A percentile compares a stretch with the other conserved stretches of the same genome.
Conservation (phyloP, 2,113 vertebrate genomes). For the Urocynchramus pylzowi region DNA sequence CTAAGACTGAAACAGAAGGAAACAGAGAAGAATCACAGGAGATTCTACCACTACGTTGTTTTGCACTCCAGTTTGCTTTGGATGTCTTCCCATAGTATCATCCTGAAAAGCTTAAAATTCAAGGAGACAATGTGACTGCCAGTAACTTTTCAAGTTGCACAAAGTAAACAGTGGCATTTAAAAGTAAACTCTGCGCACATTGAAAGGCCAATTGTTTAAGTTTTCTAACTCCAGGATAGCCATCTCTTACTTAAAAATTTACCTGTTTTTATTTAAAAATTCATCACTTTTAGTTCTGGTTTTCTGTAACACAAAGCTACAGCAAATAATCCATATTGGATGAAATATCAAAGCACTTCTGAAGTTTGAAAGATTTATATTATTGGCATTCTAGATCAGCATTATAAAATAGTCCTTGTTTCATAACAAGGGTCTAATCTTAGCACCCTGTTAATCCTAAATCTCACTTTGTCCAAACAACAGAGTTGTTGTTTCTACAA, state of each 20-base stretch:
- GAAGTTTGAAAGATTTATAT: neutral
- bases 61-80: neutral
- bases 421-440: conserved; percentile 26
- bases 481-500: neutral
- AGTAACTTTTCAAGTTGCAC: neutral
- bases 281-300: neutral
- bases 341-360: neutral
- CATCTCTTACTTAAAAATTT: neutral
- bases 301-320: neutral
- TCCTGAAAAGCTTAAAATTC: neutral
- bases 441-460: conserved; percentile 13
- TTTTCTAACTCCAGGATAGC: neutral
- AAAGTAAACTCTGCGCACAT: neutral
- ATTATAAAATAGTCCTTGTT: conserved; percentile 33
- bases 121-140: neutral
- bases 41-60: neutral
- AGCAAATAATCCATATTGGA: neutral
- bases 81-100: neutral
- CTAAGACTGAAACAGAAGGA: neutral
- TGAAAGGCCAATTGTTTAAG: neutral
- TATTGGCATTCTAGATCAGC: neutral
- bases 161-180: neutral
- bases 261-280: neutral
- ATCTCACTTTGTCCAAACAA: conserved; percentile 17
- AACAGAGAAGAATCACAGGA: neutral